A percentile compares a stretch with the other conserved stretches of the same genome.
These are phyloP conservation scores for Corythornis cristatus DNA, from an alignment of 2,113 vertebrate species.

Conservation along the genomic window DNA sequence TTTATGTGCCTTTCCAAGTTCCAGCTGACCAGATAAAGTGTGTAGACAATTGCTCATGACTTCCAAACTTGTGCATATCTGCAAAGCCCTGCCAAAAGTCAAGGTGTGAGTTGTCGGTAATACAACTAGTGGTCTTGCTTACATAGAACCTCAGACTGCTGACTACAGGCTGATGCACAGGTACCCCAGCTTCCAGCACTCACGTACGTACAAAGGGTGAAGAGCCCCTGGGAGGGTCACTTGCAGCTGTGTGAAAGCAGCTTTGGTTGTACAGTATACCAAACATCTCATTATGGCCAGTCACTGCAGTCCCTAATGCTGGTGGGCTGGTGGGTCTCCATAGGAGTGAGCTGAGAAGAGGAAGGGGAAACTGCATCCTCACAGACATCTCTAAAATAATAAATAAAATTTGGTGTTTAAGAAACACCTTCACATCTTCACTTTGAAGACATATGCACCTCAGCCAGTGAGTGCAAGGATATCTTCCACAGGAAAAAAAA, in stretches of 20 bases:
- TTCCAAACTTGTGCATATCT: not conserved
- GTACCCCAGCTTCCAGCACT: not conserved
- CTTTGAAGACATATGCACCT: not conserved
- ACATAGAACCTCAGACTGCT: accelerated
- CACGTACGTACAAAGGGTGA: not conserved
- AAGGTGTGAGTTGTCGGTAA: not conserved
- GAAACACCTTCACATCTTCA: not conserved
- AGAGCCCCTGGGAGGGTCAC: not conserved
- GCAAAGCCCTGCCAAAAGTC: not conserved
- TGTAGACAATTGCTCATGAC: accelerated
- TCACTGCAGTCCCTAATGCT: accelerated
- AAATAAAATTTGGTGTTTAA: not conserved
- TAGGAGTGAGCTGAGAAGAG: not conserved
- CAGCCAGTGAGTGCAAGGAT: not conserved
- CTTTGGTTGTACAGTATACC: not conserved
- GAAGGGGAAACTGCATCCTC: not conserved
- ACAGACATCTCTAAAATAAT: not conserved
- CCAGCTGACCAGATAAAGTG: not conserved
- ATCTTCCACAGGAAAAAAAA: not conserved
- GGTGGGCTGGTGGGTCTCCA: not conserved
- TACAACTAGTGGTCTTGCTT: not conserved
- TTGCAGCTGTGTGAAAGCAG: not conserved
- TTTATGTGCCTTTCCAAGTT: not conserved
- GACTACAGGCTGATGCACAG: not conserved
- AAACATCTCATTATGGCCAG: not conserved